These are phyloP conservation scores for Mechanitis mazaeus DNA, from an alignment of 2,888 invertebrate species.

Conservation along the genomic window DNA sequence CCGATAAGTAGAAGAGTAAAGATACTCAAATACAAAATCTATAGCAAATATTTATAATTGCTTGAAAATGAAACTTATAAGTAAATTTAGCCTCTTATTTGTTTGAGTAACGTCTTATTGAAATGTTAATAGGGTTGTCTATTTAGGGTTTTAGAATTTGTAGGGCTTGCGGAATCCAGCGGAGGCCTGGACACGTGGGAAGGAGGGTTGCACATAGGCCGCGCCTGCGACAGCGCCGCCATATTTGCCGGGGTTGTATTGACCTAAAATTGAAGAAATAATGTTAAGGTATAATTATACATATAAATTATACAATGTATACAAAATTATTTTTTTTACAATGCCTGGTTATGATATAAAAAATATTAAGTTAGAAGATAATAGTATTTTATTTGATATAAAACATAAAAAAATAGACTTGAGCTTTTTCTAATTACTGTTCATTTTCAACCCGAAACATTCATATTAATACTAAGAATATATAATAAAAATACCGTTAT, in stretches of 20 bases:
- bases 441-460: too few species aligned
- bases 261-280: slow-evolving; percentile 49
- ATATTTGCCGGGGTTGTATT: slow-evolving; percentile 68
- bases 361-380: too few species aligned
- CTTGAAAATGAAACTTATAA: neutral
- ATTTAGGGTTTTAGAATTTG: slow-evolving; percentile 53
- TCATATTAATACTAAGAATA: too few species aligned
- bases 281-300: neutral
- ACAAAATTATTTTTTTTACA: too few species aligned
- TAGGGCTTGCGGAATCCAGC: slow-evolving; percentile 60
- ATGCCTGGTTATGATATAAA: too few species aligned
- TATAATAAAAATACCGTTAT: too few species aligned
- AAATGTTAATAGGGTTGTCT: slow-evolving; percentile 20
- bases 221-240: slow-evolving; percentile 43
- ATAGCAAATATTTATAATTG: neutral
- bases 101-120: slow-evolving; percentile 13
- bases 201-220: slow-evolving; percentile 43
- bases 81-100: slow-evolving; percentile 6
- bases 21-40: too few species aligned
- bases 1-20: too few species aligned
- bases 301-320: too few species aligned
- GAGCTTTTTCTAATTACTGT: too few species aligned
- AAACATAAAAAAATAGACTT: too few species aligned
- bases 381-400: too few species aligned
- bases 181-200: slow-evolving; percentile 51